Percentiles rank a stretch among this genome's conserved stretches.
These are phyloP conservation scores for Pao palembangensis DNA, from an alignment of 2,113 vertebrate genomes.

Conservation along the genomic window DNA sequence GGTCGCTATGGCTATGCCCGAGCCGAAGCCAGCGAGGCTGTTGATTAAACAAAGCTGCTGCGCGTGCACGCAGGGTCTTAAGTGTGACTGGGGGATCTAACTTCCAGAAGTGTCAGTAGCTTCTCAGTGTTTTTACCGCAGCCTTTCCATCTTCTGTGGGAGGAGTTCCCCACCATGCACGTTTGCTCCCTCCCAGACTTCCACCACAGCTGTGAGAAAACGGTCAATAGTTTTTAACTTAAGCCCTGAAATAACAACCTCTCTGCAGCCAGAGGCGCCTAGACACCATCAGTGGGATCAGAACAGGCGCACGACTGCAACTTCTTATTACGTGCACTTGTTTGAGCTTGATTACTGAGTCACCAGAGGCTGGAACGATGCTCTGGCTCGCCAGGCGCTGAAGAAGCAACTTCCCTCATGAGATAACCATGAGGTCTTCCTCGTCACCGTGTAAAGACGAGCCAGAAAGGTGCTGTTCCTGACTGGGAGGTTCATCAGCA, in stretches of 20 bases:
- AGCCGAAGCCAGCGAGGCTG: slow-evolving; percentile 22
- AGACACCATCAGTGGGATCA: slow-evolving; percentile 12
- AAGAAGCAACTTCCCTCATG: slow-evolving; percentile 28
- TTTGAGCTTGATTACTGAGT: slow-evolving; percentile 31
- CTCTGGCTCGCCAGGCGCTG: slow-evolving; percentile 16
- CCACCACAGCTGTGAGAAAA: slow-evolving; percentile 16
- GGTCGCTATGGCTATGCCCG: slow-evolving; percentile 34
- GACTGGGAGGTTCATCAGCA: not conserved
- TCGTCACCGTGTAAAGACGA: not conserved
- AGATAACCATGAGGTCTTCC: slow-evolving; percentile 25
- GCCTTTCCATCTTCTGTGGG: slow-evolving; percentile 26
- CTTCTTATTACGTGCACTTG: slow-evolving; percentile 23
- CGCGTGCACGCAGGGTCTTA: slow-evolving; percentile 22
- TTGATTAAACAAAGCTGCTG: slow-evolving; percentile 25
- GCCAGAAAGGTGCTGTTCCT: too few species aligned
- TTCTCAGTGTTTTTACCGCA: not conserved
- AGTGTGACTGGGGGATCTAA: slow-evolving; percentile 5
- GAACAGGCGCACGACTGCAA: slow-evolving; percentile 10
- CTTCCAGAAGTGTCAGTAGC: too few species aligned
- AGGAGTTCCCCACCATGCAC: slow-evolving; percentile 2
- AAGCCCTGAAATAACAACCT: slow-evolving; percentile 1
- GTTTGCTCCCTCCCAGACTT: not conserved
- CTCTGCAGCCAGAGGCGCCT: slow-evolving; percentile 1
- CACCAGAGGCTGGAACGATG: not conserved
- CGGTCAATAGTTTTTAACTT: slow-evolving; percentile 1